Base-by-base conservation (phyloP, 2,797 vertebrate species). In the Cryptoblepharus egeriae region DNA sequence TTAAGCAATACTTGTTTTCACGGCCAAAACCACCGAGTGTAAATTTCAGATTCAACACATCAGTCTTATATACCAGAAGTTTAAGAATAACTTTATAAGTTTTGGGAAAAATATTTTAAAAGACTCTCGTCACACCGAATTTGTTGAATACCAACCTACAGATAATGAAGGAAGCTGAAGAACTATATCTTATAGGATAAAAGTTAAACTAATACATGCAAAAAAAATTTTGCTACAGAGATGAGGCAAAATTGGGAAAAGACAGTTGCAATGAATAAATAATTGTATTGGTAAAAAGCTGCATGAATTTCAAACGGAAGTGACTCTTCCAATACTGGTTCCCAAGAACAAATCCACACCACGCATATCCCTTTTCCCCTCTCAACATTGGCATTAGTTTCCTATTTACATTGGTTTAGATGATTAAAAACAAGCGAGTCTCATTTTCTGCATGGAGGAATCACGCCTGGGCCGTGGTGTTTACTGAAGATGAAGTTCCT, bases 381-480 rank as follows among this genome's bases (percentile, higher is more conserved):
- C 87, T 81, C 75, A 91, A 92, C 80, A 77, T 60, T 91, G 92
- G 92, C 93, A 92, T 89, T 8, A 0, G 82, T 86, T 85, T 91
- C 92, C 92, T 95, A 94, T 95, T 94, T 95, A 96, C 94, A 95
- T 85, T 77, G 90, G 91, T 93, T 91, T 89, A 91, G 91, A 92
- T 55, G 81, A 89, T 93, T 91, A 92, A 94, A 94, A 92, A 91
- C 90, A 90, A 89, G 92, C 71, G 90, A 93, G 92, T 92, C 92
- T 92, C 88, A 80, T 89, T 90, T 93, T 73, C 63, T 74, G 60
- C 35, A 9, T n/a, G 2, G 30, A 24, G 37, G 67, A 0, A 15
- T 18, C 28, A n/a, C n/a, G 90, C 89, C 90, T 90, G 85, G 78
- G 69, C 86, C 83, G 89, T 87, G 68, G 49, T 35, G 90, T 88